Conservation (phyloP, 2,888 invertebrate genomes). For the Archaeoteleia sp. region DNA sequence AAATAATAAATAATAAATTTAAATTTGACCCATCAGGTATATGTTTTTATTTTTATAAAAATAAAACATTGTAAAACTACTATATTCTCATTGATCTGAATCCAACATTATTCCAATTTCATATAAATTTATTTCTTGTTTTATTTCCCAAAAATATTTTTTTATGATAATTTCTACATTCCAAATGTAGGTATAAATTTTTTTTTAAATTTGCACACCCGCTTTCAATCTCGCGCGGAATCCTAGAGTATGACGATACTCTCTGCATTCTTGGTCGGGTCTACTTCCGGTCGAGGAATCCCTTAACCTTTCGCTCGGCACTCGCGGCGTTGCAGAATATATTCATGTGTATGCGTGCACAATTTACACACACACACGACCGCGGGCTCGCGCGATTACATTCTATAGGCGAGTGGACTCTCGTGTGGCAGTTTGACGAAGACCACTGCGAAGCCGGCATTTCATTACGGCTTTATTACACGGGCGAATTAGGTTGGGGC, state of each 20-base stretch:
- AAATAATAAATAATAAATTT: too few relatives aligned
- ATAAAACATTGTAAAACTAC: too few relatives aligned
- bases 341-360: not conserved
- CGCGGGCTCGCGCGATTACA: conserved; percentile 8
- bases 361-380: conserved; percentile 5
- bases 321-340: conserved; percentile 17
- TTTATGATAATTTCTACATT: too few relatives aligned
- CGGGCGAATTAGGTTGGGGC: conserved; percentile 52
- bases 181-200: too few relatives aligned
- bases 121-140: too few relatives aligned
- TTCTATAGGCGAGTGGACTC: conserved; percentile 19
- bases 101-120: too few relatives aligned
- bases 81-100: too few relatives aligned
- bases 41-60: too few relatives aligned
- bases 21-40: too few relatives aligned
- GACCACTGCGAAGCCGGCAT: conserved; percentile 37
- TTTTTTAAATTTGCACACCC: too few relatives aligned
- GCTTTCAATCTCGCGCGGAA: conserved; percentile 16
- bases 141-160: too few relatives aligned
- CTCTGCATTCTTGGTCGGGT: conserved; percentile 18
- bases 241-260: conserved; percentile 9
- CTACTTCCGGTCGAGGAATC: conserved; percentile 39
- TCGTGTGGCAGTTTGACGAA: conserved; percentile 17
- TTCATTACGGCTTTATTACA: conserved; percentile 60
- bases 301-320: conserved; percentile 33